Evolutionary conservation across 2,113 vertebrate species (phyloP).

Genomic region (Pterophyllum scalare): DNA sequence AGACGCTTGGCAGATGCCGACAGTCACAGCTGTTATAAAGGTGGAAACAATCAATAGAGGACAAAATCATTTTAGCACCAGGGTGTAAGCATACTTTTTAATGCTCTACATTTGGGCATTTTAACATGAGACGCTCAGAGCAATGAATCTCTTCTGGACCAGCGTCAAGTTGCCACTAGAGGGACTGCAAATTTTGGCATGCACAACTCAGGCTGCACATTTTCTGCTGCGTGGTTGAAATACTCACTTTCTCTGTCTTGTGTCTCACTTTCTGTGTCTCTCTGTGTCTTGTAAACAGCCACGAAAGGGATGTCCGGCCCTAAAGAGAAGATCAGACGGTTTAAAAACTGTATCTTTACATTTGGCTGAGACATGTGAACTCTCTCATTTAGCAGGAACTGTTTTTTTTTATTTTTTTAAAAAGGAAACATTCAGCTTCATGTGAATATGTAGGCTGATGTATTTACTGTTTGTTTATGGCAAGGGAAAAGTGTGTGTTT

Average conservation of each 20-base stretch:
- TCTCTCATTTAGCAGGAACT: neutral
- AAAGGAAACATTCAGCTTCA: too few relatives aligned
- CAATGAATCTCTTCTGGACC: neutral
- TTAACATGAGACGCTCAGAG: neutral
- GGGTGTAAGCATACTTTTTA: neutral
- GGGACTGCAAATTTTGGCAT: neutral
- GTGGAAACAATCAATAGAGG: neutral
- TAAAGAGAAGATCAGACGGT: conserved; percentile 55
- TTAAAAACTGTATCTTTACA: neutral
- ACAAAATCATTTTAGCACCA: neutral
- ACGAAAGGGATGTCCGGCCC: conserved; percentile 90
- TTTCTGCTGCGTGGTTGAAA: too few relatives aligned
- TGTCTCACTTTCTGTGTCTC: conserved; percentile 84
- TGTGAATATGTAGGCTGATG: neutral
- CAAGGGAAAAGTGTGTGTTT: neutral
- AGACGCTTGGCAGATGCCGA: neutral
- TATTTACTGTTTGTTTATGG: neutral
- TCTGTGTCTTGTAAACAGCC: conserved; percentile 84
- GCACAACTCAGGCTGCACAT: too few relatives aligned
- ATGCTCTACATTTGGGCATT: neutral
- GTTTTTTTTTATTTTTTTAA: neutral
- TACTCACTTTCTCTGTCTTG: conserved; percentile 87
- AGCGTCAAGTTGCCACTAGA: neutral
- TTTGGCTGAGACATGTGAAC: neutral
- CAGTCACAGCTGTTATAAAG: neutral